phyloP scores from a whole-genome alignment of 2,888 invertebrate species.

The Seira musarum region DNA sequence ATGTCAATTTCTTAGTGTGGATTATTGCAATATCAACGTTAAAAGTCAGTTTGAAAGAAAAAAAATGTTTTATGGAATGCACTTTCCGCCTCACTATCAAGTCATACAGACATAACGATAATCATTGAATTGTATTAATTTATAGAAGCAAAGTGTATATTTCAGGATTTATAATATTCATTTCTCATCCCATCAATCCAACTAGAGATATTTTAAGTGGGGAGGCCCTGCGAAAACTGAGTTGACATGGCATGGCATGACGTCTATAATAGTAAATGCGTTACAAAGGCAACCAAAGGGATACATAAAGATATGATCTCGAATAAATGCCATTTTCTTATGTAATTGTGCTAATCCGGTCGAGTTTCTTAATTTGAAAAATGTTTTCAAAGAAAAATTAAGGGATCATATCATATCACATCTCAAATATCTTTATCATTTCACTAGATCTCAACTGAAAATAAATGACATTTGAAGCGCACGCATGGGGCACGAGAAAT shows the following conservation, averaged over 20 bases:
- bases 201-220: background rate
- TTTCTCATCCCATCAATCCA: background rate
- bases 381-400: background rate
- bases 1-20: background rate
- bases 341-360: constrained; percentile 8
- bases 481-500: no score
- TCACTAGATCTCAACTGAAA: background rate
- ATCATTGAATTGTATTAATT: background rate
- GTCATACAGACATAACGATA: no score
- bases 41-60: constrained; percentile 1
- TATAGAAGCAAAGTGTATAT: constrained; percentile 3
- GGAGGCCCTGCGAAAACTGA: background rate
- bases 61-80: constrained; percentile 7
- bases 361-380: background rate
- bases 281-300: background rate
- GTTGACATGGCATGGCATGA: background rate
- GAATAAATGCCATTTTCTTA: background rate
- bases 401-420: background rate
- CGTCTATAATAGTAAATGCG: background rate
- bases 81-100: constrained; percentile 13
- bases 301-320: constrained; percentile 14
- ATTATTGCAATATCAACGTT: background rate
- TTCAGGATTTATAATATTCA: background rate
- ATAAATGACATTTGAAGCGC: background rate
- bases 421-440: background rate